Base-by-base conservation (phyloP, 2,113 vertebrate species). In the Muscicapa adusta region DNA sequence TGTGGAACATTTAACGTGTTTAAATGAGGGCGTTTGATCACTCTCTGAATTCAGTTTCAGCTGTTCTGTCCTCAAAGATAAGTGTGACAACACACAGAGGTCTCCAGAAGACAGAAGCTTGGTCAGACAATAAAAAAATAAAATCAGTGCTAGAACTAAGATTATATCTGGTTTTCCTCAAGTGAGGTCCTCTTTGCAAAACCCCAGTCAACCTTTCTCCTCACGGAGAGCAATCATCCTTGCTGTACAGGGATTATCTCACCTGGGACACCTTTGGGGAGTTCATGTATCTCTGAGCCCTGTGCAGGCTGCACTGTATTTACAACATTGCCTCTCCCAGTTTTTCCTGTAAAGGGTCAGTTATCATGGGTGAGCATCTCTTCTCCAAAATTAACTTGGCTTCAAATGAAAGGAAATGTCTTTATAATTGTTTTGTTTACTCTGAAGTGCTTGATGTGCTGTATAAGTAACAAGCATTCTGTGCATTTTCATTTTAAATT, bases 361-460 rank as follows among this genome's bases (percentile, higher is more conserved):
- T 94, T 93, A 94, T 96, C 92, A 12, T 13, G 34, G 79, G 42
- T 78, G 79, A 93, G 58, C 83, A 94, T 96, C 96, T 96, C 92
- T 79, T 31, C 91, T 94, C 60, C 89, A 81, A 74, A 93, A 96
- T 93, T 34, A 96, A 92, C 83, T 95, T 96, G 95, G 94, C 92
- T 92, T 56, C 79, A 28, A 77, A 84, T 96, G 33, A 96, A 94
- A 93, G 91, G 68, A 90, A 86, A 60, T 66, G 20, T 71, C 75
- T 84, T 86, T 74, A 29, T 94, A 96, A 94, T 94, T 90, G 76
- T 76, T 85, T 85, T 95, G 91, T 96, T 96, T 96, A 83, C 92
- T 63, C 75, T 80, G 75, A 42, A 91, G 20, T 36, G 14, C 42
- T 80, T 77, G 85, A 91, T 80, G 78, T 86, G 68, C 72, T 94